phyloP scores from a whole-genome alignment of 2,888 invertebrate genomes.

The Cerastis rubricosa region DNA sequence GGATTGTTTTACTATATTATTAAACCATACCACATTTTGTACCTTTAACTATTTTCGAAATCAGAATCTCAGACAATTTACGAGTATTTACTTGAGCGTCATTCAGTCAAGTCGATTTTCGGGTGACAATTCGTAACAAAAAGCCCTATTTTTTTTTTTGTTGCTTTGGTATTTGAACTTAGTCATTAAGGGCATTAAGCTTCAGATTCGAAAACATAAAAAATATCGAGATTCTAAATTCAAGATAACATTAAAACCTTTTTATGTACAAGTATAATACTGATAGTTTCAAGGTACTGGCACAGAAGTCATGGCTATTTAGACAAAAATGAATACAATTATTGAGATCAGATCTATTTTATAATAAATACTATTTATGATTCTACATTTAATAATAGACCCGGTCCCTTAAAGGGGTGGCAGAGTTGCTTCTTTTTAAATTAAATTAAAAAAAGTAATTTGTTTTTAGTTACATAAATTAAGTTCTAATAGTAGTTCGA shows the following conservation, averaged over 20 bases:
- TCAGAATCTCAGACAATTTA: neutral
- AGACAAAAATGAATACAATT: conserved; percentile 2
- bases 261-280: conserved; percentile 19
- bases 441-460: neutral
- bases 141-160: neutral
- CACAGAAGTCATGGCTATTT: conserved; percentile 33
- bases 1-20: neutral
- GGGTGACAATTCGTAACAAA: too few species aligned
- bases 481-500: neutral
- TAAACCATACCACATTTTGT: conserved; percentile 25
- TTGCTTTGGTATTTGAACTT: neutral
- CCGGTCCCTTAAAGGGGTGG: neutral
- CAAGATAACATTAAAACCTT: conserved; percentile 1
- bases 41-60: conserved; percentile 19
- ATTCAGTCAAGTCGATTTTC: neutral
- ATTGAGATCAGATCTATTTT: conserved; percentile 38
- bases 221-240: conserved; percentile 15
- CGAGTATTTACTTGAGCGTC: neutral
- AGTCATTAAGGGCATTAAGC: neutral
- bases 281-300: conserved; percentile 39
- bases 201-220: neutral
- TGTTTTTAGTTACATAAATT: neutral
- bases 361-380: neutral
- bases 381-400: conserved; percentile 11
- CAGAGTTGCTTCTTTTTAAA: neutral